Evolutionary conservation across 2,888 invertebrate genomes (phyloP).

Genomic region (Zhengitettix transpicula): DNA sequence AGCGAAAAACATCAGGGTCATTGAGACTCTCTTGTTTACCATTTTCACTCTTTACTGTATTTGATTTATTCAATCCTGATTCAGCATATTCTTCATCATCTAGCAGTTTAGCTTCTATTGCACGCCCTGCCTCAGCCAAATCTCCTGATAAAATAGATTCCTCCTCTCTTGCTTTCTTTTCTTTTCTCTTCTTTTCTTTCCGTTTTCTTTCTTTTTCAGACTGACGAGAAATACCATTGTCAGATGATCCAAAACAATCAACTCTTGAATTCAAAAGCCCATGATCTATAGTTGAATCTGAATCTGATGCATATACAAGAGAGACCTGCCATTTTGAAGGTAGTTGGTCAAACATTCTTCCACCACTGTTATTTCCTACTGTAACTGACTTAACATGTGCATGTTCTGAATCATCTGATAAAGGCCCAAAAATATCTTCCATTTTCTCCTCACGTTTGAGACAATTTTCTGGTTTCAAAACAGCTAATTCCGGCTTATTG

Average conservation of each 20-base stretch:
- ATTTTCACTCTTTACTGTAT: background rate
- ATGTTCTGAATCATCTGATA: slow-evolving; percentile 51
- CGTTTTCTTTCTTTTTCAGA: slow-evolving; percentile 47
- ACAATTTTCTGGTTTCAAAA: slow-evolving; percentile 12
- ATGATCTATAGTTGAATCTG: slow-evolving; percentile 21
- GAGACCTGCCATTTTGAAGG: slow-evolving; percentile 21
- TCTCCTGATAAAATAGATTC: slow-evolving; percentile 26
- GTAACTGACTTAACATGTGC: slow-evolving; percentile 9
- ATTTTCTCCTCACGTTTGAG: slow-evolving; percentile 59
- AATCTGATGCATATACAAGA: slow-evolving; percentile 34
- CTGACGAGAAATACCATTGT: background rate
- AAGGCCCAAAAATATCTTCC: slow-evolving; percentile 76
- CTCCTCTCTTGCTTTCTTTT: slow-evolving; percentile 18
- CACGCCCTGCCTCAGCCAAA: slow-evolving; percentile 64
- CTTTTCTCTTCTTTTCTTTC: slow-evolving; percentile 26
- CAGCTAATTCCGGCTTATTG: slow-evolving; percentile 7
- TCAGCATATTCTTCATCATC: slow-evolving; percentile 30
- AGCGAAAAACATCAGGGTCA: slow-evolving; percentile 39
- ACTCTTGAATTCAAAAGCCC: slow-evolving; percentile 1
- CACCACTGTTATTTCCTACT: slow-evolving; percentile 1
- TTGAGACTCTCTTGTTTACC: slow-evolving; percentile 12
- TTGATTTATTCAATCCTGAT: slow-evolving; percentile 21
- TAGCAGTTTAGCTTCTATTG: slow-evolving; percentile 63
- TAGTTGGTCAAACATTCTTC: slow-evolving; percentile 15
- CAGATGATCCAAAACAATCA: slow-evolving; percentile 4